Conservation (phyloP, 2,113 vertebrate genomes). For the Tupaia tana region DNA sequence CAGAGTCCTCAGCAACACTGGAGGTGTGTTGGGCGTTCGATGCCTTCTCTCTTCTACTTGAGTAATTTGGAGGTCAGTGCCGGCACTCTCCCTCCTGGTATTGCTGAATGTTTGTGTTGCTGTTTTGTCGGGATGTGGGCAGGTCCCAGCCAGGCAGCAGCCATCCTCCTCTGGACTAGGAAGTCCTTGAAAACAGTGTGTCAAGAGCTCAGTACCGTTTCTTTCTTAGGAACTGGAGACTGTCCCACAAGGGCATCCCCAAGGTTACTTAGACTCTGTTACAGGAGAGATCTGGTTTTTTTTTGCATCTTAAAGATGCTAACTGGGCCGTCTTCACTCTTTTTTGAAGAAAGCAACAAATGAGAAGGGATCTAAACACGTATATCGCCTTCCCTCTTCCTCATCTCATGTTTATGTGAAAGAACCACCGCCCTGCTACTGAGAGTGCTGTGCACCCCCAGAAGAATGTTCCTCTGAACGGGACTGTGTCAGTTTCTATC, state of each 20-base stretch:
- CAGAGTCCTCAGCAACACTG: not conserved
- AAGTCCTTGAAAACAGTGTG: not conserved
- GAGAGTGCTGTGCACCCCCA: not conserved
- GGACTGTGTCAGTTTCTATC: not conserved
- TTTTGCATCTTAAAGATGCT: not conserved
- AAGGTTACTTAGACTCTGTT: constrained; percentile 48
- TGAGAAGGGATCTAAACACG: not conserved
- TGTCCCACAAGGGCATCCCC: constrained; percentile 46
- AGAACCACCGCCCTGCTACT: not conserved
- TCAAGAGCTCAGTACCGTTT: not conserved
- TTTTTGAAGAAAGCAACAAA: not conserved
- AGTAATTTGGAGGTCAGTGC: not conserved
- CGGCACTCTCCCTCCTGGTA: not conserved
- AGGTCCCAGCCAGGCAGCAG: not conserved
- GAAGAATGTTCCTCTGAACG: not conserved
- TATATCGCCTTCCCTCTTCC: not conserved
- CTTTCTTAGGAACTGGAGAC: constrained; percentile 22
- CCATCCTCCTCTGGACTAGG: not conserved
- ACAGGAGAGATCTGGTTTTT: not conserved
- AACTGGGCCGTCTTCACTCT: not conserved
- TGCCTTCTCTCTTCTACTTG: not conserved
- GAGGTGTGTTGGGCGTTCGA: not conserved
- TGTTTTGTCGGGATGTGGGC: not conserved
- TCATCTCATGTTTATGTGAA: constrained; percentile 7
- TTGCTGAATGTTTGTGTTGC: not conserved